Evolutionary conservation across 2,888 invertebrate genomes (phyloP).

Genomic region (Yponomeuta malinellus): DNA sequence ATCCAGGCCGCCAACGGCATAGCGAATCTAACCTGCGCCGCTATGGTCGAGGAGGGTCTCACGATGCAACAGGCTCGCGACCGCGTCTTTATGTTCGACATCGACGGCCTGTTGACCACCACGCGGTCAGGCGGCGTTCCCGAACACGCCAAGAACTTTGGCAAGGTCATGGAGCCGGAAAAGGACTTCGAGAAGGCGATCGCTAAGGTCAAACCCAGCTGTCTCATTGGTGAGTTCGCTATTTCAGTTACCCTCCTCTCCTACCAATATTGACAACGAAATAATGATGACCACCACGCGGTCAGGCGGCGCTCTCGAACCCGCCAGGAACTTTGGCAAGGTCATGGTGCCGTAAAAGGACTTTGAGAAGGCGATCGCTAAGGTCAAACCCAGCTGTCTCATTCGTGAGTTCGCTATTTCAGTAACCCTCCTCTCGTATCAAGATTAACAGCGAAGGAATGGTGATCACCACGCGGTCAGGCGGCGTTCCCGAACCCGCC

Average conservation of each 20-base stretch:
- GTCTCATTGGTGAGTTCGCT: constrained; percentile 84
- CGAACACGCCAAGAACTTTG: constrained; percentile 82
- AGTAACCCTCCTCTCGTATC: constrained; percentile 40
- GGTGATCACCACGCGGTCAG: constrained; percentile 80
- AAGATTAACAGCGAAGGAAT: constrained; percentile 97
- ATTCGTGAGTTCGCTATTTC: constrained; percentile 79
- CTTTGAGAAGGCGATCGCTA: constrained; percentile 86
- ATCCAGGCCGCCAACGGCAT: constrained; percentile 92
- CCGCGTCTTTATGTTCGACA: constrained; percentile 97
- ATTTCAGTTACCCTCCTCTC: background rate
- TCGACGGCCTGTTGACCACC: constrained; percentile 89
- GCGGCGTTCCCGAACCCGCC: constrained; percentile 82
- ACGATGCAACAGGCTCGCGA: constrained; percentile 82
- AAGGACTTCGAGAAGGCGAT: constrained; percentile 88
- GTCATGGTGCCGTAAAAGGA: constrained; percentile 85
- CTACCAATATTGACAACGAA: no score
- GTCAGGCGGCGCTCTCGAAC: constrained; percentile 80
- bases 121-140: constrained; percentile 80
- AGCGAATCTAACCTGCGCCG: constrained; percentile 91
- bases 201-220: constrained; percentile 88
- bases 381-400: constrained; percentile 90
- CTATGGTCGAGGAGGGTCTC: constrained; percentile 85
- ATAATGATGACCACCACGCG: constrained; percentile 80
- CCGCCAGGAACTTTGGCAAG: constrained; percentile 84
- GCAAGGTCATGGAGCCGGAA: constrained; percentile 86